Percentiles rank a stretch among this genome's conserved stretches.
phyloP scores from a whole-genome alignment of 2,797 vertebrate species.

The Carduelis carduelis region DNA sequence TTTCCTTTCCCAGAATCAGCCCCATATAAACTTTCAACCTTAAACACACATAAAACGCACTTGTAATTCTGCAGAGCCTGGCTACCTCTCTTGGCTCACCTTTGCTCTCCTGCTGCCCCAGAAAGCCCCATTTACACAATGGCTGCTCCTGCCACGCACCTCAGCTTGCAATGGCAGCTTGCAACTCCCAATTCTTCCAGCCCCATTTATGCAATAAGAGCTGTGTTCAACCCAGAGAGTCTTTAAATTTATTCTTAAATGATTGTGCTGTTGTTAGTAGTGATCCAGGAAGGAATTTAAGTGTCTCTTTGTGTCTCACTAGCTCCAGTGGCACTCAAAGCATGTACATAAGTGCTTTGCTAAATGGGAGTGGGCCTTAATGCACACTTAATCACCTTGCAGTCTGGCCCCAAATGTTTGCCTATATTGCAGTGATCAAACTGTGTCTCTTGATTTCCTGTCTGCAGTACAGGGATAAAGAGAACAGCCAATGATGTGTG shows the following conservation, averaged over 20 bases:
- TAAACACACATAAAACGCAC: not conserved
- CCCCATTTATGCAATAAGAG: not conserved
- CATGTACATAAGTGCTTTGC: not conserved
- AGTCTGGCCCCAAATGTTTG: slow-evolving; percentile 15
- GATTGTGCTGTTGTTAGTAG: not conserved
- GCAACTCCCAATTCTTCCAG: not conserved
- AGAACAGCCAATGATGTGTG: not conserved
- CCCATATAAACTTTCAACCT: not conserved
- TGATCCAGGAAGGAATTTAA: slow-evolving; percentile 18
- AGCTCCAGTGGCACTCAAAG: slow-evolving; percentile 16
- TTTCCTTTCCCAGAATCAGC: not conserved
- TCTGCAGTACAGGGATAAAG: not conserved
- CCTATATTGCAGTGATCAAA: not conserved
- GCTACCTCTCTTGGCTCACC: not conserved
- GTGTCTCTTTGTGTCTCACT: not conserved
- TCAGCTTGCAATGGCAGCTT: not conserved
- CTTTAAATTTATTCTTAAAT: not conserved
- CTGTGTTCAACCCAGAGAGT: not conserved
- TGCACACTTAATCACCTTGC: slow-evolving; percentile 44
- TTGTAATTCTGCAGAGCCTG: not conserved
- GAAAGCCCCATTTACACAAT: not conserved
- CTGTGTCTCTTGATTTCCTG: slow-evolving; percentile 34
- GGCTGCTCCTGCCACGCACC: not conserved
- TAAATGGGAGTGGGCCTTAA: slow-evolving; percentile 10
- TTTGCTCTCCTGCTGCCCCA: not conserved